Conservation (phyloP, 2,888 invertebrate genomes). For the Branchipolynoe longqiensis region DNA sequence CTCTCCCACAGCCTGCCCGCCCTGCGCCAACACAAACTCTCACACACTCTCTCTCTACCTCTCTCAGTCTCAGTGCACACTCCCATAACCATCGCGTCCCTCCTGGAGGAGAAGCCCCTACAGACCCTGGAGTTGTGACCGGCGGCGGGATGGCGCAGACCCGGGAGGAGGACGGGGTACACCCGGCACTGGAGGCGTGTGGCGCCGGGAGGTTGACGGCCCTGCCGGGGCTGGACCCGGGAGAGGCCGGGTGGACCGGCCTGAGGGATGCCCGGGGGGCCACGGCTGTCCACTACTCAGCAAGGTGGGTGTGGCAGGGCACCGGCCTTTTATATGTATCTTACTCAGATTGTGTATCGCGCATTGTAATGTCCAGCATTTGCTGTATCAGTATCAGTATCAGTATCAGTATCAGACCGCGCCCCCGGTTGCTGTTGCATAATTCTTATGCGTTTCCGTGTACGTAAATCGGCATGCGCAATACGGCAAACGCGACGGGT, state of each 20-base stretch:
- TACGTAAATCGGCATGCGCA: too few relatives aligned
- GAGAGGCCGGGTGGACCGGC: neutral
- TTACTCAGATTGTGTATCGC: too few relatives aligned
- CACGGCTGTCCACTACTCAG: constrained; percentile 50
- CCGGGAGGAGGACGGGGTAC: neutral
- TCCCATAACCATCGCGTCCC: neutral
- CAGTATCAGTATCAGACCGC: too few relatives aligned
- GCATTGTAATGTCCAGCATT: too few relatives aligned
- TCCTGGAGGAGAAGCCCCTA: neutral
- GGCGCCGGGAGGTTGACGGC: neutral
- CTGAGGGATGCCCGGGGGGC: constrained; percentile 50
- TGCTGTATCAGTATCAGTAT: too few relatives aligned
- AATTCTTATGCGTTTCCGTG: too few relatives aligned
- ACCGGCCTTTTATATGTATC: too few relatives aligned
- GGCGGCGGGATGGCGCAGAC: neutral
- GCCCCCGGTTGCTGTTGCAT: too few relatives aligned
- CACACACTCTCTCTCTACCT: neutral
- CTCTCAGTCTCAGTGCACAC: neutral
- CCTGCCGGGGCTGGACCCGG: constrained; percentile 4
- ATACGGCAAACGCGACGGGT: too few relatives aligned
- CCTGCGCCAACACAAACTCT: neutral
- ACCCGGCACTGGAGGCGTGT: constrained; percentile 38
- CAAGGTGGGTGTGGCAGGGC: too few relatives aligned
- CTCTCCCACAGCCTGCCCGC: neutral
- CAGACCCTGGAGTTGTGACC: neutral